phyloP scores from a whole-genome alignment of 1,140 invertebrate genomes.

The Nautilus pompilius region DNA sequence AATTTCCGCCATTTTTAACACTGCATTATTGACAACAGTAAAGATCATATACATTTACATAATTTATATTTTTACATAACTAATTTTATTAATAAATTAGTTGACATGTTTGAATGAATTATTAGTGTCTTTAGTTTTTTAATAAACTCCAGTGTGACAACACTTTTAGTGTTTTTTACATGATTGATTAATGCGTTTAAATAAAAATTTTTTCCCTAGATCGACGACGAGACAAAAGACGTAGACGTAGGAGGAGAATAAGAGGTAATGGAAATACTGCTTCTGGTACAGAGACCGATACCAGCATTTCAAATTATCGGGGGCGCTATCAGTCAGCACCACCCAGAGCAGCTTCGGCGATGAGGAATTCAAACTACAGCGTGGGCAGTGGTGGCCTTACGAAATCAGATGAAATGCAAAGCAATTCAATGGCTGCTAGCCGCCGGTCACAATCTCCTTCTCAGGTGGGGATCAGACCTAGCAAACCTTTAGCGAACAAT shows the following conservation, averaged over 20 bases:
- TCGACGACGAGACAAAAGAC: conserved; percentile 22
- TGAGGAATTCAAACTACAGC: conserved; percentile 3
- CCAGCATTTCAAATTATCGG: conserved; percentile 43
- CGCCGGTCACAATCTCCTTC: conserved; percentile 5
- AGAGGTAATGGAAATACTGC: conserved; percentile 38
- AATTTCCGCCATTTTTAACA: no score
- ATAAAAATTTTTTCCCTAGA: conserved; percentile 29
- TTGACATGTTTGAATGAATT: no score
- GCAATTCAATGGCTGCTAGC: neutral
- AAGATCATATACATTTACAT: no score
- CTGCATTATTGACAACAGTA: no score
- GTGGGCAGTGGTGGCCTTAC: neutral
- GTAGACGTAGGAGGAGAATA: conserved; percentile 25
- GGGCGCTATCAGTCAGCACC: conserved; percentile 9
- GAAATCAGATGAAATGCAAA: conserved; percentile 10
- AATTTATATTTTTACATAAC: no score
- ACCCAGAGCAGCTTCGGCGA: conserved; percentile 2
- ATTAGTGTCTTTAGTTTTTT: no score
- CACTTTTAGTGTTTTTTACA: neutral
- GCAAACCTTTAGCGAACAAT: conserved; percentile 1
- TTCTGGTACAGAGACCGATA: conserved; percentile 51
- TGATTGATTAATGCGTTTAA: neutral
- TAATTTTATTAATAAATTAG: no score
- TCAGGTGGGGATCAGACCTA: conserved; percentile 6
- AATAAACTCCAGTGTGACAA: no score